phyloP scores from a whole-genome alignment of 23 tunicate genomes.

The Ciona savignyi region DNA sequence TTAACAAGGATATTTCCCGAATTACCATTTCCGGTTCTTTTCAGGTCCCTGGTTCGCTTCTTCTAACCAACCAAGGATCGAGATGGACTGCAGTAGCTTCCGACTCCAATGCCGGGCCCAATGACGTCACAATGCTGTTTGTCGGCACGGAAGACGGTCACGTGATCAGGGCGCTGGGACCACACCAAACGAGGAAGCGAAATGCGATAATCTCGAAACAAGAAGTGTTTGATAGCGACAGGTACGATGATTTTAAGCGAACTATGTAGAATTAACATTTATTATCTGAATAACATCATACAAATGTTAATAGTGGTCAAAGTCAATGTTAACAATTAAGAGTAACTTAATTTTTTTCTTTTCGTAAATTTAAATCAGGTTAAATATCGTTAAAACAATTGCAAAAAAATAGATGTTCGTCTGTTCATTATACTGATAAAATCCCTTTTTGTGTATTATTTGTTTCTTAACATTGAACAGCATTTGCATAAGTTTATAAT shows the following conservation, averaged over 20 bases:
- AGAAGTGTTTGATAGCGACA: constrained; percentile 40
- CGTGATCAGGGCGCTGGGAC: constrained; percentile 33
- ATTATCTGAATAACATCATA: not conserved
- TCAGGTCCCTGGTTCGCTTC: constrained; percentile 53
- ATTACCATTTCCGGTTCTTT: too few species aligned
- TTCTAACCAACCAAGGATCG: constrained; percentile 50
- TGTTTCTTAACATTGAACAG: too few species aligned
- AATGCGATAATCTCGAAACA: constrained; percentile 24
- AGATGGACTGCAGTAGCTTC: constrained; percentile 48
- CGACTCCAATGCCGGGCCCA: constrained; percentile 32
- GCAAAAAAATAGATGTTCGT: too few species aligned
- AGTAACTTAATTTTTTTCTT: not conserved
- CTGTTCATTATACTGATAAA: too few species aligned
- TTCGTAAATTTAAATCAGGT: too few species aligned
- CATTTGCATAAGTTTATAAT: too few species aligned
- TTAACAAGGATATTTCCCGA: too few species aligned
- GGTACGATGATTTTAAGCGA: constrained; percentile 41
- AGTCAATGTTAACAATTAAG: not conserved
- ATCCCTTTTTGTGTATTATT: too few species aligned
- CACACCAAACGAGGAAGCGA: constrained; percentile 6
- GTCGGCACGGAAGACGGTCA: constrained; percentile 64
- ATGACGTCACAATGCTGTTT: constrained; percentile 31
- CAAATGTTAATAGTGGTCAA: not conserved
- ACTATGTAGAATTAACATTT: too few species aligned
- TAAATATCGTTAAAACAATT: too few species aligned